Evolutionary conservation across 2,113 vertebrate species (phyloP).

Genomic region (Gavialis gangeticus): DNA sequence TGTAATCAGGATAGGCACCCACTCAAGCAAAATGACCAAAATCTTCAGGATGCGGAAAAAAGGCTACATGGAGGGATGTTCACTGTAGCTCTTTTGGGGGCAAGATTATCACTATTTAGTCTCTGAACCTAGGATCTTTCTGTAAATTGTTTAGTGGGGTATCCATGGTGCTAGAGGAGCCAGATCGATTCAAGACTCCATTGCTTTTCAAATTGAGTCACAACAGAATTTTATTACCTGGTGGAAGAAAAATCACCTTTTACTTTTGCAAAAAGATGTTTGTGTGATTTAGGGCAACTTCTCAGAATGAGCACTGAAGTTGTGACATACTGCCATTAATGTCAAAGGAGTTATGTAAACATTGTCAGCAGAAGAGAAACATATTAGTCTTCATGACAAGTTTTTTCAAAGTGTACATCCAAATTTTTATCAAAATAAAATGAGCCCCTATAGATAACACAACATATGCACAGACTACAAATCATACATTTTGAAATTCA

Average conservation of each 20-base stretch:
- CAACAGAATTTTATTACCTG: not conserved
- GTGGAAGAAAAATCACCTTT: not conserved
- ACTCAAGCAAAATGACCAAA: not conserved
- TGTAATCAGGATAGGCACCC: not conserved
- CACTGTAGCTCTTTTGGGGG: not conserved
- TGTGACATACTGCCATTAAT: not conserved
- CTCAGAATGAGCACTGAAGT: not conserved
- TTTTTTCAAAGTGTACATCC: not conserved
- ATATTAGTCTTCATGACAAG: not conserved
- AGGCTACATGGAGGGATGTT: not conserved
- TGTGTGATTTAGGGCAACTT: rapidly evolving
- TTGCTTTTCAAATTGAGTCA: conserved; percentile 3
- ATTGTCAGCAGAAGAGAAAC: not conserved
- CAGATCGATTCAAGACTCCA: not conserved
- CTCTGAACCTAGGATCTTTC: not conserved
- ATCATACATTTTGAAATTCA: not conserved
- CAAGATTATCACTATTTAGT: not conserved
- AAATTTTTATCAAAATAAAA: not conserved
- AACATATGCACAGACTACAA: not conserved
- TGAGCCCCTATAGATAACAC: not conserved
- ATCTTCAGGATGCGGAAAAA: not conserved
- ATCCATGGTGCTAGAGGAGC: not conserved
- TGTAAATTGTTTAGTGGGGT: not conserved
- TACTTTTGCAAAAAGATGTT: not conserved
- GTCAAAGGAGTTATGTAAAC: not conserved